phyloP scores from a whole-genome alignment of 2,888 invertebrate species.

The Drosophila mulleri region DNA sequence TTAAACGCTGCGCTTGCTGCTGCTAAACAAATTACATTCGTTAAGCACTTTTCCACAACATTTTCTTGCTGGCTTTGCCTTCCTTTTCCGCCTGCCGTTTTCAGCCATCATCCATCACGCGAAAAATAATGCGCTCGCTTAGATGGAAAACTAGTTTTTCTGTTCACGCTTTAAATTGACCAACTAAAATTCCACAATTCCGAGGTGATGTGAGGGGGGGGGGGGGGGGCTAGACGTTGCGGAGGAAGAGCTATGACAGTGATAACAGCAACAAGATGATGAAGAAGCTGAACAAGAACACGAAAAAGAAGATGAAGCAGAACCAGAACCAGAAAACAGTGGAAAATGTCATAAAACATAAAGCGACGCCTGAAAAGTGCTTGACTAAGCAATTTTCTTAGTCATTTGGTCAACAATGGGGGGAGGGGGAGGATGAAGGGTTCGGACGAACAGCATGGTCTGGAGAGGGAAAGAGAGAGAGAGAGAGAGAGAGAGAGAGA shows the following conservation, averaged over 20 bases:
- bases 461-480: background rate
- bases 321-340: background rate
- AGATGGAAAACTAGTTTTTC: conserved; percentile 20
- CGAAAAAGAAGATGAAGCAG: background rate
- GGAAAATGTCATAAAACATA: conserved; percentile 73
- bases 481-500: background rate
- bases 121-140: conserved; percentile 13
- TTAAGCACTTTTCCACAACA: conserved; percentile 23
- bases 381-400: conserved; percentile 77
- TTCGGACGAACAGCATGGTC: no score
- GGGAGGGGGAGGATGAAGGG: background rate
- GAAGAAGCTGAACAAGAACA: conserved; percentile 7
- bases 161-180: conserved; percentile 17
- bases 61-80: conserved; percentile 12
- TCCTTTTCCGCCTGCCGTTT: background rate
- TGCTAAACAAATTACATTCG: conserved; percentile 33
- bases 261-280: conserved; percentile 45
- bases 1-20: conserved; percentile 11
- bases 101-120: conserved; percentile 12
- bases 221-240: background rate
- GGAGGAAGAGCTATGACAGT: conserved; percentile 37
- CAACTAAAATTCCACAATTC: conserved; percentile 6
- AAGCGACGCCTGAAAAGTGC: conserved; percentile 75
- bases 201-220: background rate
- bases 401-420: conserved; percentile 67